Conservation (phyloP, 37 sponge, comb jelly and placozoan species). For the Theonella swinhoei region DNA sequence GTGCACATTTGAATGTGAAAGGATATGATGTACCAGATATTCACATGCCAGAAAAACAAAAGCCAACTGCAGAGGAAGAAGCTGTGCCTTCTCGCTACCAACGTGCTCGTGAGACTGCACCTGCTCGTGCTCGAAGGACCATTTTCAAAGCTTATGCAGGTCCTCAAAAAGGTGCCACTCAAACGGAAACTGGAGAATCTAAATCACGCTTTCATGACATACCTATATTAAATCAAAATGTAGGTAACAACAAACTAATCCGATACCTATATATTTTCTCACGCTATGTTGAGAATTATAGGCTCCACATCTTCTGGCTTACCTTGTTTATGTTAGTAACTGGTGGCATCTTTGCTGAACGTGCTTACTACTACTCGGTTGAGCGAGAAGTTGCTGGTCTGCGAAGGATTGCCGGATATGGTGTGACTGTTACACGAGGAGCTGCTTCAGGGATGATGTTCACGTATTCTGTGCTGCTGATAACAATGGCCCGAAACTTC, state of each 20-base stretch:
- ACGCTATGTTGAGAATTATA: constrained; percentile 83
- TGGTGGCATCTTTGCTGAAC: constrained; percentile 81
- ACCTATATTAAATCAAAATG: neutral
- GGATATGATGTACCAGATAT: constrained; percentile 48
- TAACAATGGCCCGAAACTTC: constrained; percentile 95
- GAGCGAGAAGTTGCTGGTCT: constrained; percentile 90
- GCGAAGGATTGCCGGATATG: constrained; percentile 91
- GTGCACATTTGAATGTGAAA: constrained; percentile 70
- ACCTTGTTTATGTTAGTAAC: constrained; percentile 64
- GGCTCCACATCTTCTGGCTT: constrained; percentile 90
- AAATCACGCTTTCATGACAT: constrained; percentile 11
- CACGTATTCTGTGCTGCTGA: constrained; percentile 85
- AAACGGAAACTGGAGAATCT: neutral
- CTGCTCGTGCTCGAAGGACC: constrained; percentile 85
- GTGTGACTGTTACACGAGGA: constrained; percentile 95
- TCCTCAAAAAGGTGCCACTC: constrained; percentile 14
- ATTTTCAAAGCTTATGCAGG: constrained; percentile 72
- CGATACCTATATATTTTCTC: constrained; percentile 37
- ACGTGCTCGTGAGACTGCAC: constrained; percentile 68
- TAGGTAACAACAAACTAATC: neutral
- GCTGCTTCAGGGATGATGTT: constrained; percentile 95
- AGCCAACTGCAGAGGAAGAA: constrained; percentile 40
- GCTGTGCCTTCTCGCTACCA: constrained; percentile 65
- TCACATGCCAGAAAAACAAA: neutral
- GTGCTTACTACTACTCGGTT: constrained; percentile 88